These are phyloP conservation scores for Tetragnatha montana DNA, from an alignment of 2,888 invertebrate genomes.

Conservation along the genomic window DNA sequence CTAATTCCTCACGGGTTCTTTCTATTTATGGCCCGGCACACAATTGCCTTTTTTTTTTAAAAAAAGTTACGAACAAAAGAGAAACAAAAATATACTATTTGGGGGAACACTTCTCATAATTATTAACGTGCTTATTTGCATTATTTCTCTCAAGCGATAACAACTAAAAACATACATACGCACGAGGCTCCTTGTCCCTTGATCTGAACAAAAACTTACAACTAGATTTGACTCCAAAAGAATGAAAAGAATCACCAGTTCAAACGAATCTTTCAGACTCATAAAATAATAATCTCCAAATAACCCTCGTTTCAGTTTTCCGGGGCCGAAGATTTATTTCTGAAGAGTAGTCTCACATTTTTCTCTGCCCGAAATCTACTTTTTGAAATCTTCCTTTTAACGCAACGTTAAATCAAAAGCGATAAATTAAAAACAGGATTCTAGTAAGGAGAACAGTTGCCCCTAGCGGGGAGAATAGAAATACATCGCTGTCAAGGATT, in stretches of 20 bases:
- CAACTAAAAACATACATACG: too few relatives aligned
- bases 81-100: too few relatives aligned
- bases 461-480: background rate
- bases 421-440: background rate
- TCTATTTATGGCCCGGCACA: too few relatives aligned
- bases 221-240: background rate
- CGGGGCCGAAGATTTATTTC: background rate
- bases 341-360: background rate
- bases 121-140: too few relatives aligned
- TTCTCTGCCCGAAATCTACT: background rate
- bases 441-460: background rate
- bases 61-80: too few relatives aligned
- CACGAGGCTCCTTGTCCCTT: too few relatives aligned
- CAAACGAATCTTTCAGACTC: background rate
- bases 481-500: constrained; percentile 25
- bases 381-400: background rate
- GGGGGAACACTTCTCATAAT: too few relatives aligned
- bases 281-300: background rate
- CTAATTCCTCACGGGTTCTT: too few relatives aligned
- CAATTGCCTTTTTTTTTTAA: too few relatives aligned
- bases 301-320: background rate
- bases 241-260: background rate
- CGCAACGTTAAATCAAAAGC: constrained; percentile 11
- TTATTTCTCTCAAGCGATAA: too few relatives aligned
- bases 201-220: too few relatives aligned